A percentile compares a stretch with the other conserved stretches of the same genome.
These are phyloP conservation scores for Lophura nycthemera DNA, from an alignment of 2,113 vertebrate genomes.

Conservation along the genomic window DNA sequence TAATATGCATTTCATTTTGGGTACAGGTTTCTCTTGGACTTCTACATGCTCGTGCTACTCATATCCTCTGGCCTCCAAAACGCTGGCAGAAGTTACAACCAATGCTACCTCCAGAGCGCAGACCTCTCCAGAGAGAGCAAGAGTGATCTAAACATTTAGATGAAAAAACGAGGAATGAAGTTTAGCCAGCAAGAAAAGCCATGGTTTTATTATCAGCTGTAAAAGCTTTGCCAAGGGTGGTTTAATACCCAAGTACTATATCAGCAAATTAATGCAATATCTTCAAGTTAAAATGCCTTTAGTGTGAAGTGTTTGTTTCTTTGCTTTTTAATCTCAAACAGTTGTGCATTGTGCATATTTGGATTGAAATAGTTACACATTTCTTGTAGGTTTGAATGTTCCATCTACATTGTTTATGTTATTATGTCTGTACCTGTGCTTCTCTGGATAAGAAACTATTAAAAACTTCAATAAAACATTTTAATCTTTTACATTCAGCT, in stretches of 20 bases:
- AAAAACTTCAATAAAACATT: neutral
- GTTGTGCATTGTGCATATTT: neutral
- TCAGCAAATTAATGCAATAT: neutral
- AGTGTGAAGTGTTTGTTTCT: neutral
- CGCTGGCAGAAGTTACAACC: conserved; percentile 83
- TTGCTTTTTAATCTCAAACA: neutral
- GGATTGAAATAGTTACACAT: neutral
- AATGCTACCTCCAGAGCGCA: conserved; percentile 72
- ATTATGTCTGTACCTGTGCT: neutral
- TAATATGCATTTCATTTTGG: neutral
- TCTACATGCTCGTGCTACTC: conserved; percentile 80
- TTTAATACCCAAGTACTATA: neutral
- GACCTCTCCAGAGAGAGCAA: conserved; percentile 46
- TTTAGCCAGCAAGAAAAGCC: neutral
- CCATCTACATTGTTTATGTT: neutral
- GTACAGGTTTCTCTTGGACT: conserved; percentile 83
- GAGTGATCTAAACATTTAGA: neutral
- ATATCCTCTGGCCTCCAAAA: conserved; percentile 83
- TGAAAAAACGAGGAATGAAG: neutral
- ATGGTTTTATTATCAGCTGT: neutral
- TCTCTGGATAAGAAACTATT: neutral
- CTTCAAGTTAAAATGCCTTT: neutral
- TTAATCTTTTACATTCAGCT: neutral
- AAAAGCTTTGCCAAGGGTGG: neutral
- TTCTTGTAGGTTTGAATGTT: neutral